Conservation (phyloP, 2,888 invertebrate genomes). For the Fragum whitleyi region DNA sequence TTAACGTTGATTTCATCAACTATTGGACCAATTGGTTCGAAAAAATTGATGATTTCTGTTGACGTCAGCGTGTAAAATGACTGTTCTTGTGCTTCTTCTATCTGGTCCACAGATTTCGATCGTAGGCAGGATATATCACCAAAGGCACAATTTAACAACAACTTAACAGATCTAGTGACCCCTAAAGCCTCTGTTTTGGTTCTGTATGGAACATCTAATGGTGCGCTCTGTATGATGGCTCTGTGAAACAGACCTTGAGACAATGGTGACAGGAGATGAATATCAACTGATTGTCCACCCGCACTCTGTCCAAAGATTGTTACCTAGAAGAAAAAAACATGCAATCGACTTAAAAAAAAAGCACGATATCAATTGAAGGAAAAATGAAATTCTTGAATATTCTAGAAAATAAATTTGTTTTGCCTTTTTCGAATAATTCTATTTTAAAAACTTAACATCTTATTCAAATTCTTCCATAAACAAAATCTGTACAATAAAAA, state of each 20-base stretch:
- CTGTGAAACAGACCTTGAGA: conserved; percentile 61
- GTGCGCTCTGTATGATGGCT: conserved; percentile 72
- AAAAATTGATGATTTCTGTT: conserved; percentile 72
- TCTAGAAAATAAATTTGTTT: too few species aligned
- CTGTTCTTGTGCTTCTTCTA: conserved; percentile 68
- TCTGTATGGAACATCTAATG: conserved; percentile 72
- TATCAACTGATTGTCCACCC: conserved; percentile 70
- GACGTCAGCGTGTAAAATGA: conserved; percentile 68
- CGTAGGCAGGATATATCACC: conserved; percentile 70
- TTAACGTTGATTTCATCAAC: conserved; percentile 73
- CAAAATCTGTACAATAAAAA: too few species aligned
- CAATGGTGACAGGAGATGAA: conserved; percentile 64
- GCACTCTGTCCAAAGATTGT: conserved; percentile 76
- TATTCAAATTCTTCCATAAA: too few species aligned
- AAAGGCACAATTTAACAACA: conserved; percentile 60
- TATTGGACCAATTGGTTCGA: conserved; percentile 77
- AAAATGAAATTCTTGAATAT: too few species aligned
- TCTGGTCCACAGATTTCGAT: conserved; percentile 65
- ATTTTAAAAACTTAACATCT: too few species aligned
- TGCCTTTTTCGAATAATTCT: too few species aligned
- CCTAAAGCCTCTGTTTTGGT: conserved; percentile 64
- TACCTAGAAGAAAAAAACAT: conserved; percentile 68
- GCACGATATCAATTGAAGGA: too few species aligned
- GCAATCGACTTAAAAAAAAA: too few species aligned
- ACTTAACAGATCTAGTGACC: conserved; percentile 60